Base-by-base conservation (phyloP, 2,888 invertebrate species). In the Apamea anceps region DNA sequence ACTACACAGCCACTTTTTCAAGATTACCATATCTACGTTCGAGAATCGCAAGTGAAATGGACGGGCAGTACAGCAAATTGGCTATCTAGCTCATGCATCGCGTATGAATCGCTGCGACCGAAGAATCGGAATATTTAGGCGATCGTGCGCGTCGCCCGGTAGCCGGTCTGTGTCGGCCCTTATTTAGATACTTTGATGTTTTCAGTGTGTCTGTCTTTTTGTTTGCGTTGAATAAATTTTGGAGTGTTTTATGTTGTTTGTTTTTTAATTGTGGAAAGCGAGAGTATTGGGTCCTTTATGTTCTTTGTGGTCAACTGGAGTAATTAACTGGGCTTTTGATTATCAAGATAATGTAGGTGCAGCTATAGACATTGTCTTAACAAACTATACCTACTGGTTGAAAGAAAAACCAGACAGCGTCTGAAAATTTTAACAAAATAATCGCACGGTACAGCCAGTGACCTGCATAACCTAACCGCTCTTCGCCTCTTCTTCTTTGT, bases 51-150 rank as follows among this genome's bases (percentile, higher is more conserved):
- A 88, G 87, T 86, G 87, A 88, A 89, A 84, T 79, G 87, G 88
- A 90, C 86, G 88, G 68, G 88, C 87, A 85, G 90, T 88, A 88
- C 93, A 92, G 93, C 95, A 95, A 95, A 94, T 94, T 93, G 95
- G 93, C 95, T 96, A 96, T 96, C 96, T 92, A 81, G 90, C 85
- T 92, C 94, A 95, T 95, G 95, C 94, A 96, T 96, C 95, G 93
- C 92, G 90, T 93, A 94, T 93, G 95, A 91, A 91, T 91, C 89
- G 91, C 82, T 82, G 86, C 87, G 88, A 88, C 88, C 88, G 85
- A 82, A 85, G 90, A 89, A 91, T 91, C 91, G 89, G 93, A 92
- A 94, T 94, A 94, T 94, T 94, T 94, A 94, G 94, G 88, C 91
- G 93, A 92, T 94, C 94, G 95, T 94, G 95, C 91, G 90, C 91